Evolutionary conservation across 2,888 invertebrate species (phyloP).

Genomic region (Thyatira batis): DNA sequence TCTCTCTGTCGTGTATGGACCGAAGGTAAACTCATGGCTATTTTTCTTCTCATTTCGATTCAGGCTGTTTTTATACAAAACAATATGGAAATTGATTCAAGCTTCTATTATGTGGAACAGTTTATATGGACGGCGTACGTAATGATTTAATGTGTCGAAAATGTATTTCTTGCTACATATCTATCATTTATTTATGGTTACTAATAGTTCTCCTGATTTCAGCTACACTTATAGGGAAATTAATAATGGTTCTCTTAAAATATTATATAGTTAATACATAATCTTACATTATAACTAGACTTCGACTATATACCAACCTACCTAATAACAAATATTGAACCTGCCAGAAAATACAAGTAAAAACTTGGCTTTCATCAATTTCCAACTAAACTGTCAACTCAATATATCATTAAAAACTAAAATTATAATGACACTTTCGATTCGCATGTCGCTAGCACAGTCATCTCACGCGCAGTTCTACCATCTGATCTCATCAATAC

Average conservation of each 20-base stretch:
- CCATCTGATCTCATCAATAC: constrained; percentile 74
- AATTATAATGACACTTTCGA: constrained; percentile 51
- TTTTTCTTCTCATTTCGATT: constrained; percentile 16
- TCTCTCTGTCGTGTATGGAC: constrained; percentile 56
- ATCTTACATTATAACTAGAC: no score
- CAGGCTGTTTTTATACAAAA: neutral
- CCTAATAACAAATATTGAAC: neutral
- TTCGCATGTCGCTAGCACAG: constrained; percentile 74
- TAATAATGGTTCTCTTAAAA: no score
- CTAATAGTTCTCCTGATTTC: neutral
- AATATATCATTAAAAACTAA: constrained; percentile 21
- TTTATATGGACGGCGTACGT: neutral
- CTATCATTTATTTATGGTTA: neutral
- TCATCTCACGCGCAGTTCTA: constrained; percentile 54
- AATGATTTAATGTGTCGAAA: neutral
- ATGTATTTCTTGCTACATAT: no score
- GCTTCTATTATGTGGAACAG: neutral
- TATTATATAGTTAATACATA: neutral
- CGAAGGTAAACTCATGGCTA: constrained; percentile 55
- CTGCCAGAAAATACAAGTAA: constrained; percentile 4
- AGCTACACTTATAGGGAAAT: neutral
- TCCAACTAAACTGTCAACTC: constrained; percentile 14
- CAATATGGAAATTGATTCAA: constrained; percentile 2
- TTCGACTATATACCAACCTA: no score
- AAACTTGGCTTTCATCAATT: constrained; percentile 20